A percentile compares a stretch with the other conserved stretches of the same genome.
Conservation (phyloP, 64 coral and sea anemone genomes). For the Montipora capricornis region DNA sequence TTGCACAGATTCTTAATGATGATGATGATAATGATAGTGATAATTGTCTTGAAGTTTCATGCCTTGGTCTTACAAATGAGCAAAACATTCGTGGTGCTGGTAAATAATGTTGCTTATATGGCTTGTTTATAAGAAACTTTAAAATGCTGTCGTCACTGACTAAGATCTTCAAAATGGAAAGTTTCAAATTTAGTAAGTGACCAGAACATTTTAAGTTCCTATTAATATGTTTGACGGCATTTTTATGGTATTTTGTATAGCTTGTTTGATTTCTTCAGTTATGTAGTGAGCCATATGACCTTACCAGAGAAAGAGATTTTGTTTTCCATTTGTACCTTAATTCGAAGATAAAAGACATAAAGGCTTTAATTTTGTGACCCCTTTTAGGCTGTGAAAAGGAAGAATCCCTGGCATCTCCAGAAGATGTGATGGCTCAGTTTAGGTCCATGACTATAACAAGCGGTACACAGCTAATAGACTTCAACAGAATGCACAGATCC, state of each 20-base stretch:
- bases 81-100: conserved; percentile 9
- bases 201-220: conserved; percentile 10
- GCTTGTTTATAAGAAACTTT: conserved; percentile 11
- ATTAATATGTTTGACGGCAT: conserved; percentile 10
- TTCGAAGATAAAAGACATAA: conserved; percentile 11
- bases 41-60: conserved; percentile 11
- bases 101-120: conserved; percentile 11
- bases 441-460: conserved; percentile 25
- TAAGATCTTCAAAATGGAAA: conserved; percentile 1
- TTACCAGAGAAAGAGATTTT: conserved; percentile 10
- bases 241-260: conserved; percentile 11
- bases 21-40: not conserved
- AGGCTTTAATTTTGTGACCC: conserved; percentile 10
- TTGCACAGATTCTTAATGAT: not conserved
- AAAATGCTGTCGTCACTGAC: conserved; percentile 5
- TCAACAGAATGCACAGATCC: conserved; percentile 75
- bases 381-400: conserved; percentile 10
- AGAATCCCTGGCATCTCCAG: not conserved
- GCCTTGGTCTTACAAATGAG: conserved; percentile 9
- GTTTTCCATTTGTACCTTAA: conserved; percentile 10
- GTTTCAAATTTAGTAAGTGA: conserved; percentile 5
- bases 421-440: conserved; percentile 10
- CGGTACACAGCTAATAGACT: conserved; percentile 58
- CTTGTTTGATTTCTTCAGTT: conserved; percentile 10
- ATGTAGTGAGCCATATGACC: not conserved